These are phyloP conservation scores for Apodemia zela DNA, from an alignment of 2,888 invertebrate species.

Conservation along the genomic window DNA sequence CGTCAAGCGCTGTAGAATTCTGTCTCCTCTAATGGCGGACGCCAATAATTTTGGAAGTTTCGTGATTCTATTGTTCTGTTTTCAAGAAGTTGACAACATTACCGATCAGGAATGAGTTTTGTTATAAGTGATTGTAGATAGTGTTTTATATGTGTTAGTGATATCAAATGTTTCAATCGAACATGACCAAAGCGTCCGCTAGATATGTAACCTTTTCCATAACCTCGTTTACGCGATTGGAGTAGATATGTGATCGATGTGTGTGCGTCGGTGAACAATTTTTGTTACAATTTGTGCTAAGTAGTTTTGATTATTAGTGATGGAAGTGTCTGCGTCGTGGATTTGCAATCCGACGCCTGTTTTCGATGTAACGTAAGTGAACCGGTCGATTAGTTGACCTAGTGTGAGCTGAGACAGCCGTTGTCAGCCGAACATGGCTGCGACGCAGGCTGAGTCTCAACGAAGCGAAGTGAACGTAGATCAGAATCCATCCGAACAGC, in stretches of 20 bases:
- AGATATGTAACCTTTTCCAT: constrained; percentile 87
- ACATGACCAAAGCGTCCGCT: constrained; percentile 78
- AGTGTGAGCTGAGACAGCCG: constrained; percentile 81
- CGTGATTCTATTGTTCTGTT: constrained; percentile 78
- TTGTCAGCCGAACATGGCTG: constrained; percentile 88
- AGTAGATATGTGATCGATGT: constrained; percentile 88
- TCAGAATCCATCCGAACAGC: constrained; percentile 84
- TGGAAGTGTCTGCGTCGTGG: constrained; percentile 79
- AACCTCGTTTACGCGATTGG: constrained; percentile 89
- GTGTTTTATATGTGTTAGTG: constrained; percentile 70
- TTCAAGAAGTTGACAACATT: constrained; percentile 57
- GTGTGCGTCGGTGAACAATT: constrained; percentile 85
- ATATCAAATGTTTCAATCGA: constrained; percentile 73
- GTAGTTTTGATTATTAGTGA: constrained; percentile 70
- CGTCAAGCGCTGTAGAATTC: constrained; percentile 74
- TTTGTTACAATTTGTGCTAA: constrained; percentile 70
- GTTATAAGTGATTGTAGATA: constrained; percentile 54
- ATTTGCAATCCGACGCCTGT: constrained; percentile 77
- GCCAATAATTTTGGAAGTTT: constrained; percentile 79
- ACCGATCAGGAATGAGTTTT: constrained; percentile 62
- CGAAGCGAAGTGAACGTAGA: constrained; percentile 87
- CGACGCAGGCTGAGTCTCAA: constrained; percentile 91
- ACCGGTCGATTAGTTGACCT: constrained; percentile 80
- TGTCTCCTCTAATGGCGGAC: constrained; percentile 80
- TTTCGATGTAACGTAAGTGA: constrained; percentile 80